These are phyloP conservation scores for Beris morrisii DNA, from an alignment of 2,888 invertebrate genomes.

Conservation along the genomic window DNA sequence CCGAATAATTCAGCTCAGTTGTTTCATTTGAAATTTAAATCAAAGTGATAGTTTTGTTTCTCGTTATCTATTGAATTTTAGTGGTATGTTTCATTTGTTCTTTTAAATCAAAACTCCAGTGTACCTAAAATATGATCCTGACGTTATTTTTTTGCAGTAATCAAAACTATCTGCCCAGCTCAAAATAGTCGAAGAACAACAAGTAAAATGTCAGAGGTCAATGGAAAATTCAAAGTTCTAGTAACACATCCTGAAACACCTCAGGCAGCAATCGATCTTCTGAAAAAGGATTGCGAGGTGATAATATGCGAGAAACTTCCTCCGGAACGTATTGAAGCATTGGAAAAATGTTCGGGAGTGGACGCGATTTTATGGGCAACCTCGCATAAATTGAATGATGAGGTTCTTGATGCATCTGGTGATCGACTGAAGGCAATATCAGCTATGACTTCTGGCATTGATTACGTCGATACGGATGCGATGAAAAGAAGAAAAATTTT, in stretches of 20 bases:
- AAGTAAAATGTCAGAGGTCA: neutral
- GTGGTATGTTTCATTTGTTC: no score
- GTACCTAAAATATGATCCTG: no score
- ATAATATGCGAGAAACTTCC: constrained; percentile 48
- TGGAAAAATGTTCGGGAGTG: constrained; percentile 50
- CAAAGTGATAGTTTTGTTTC: no score
- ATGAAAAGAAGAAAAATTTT: constrained; percentile 70
- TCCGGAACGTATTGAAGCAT: constrained; percentile 47
- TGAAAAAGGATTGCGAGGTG: constrained; percentile 59
- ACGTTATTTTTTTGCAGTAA: no score
- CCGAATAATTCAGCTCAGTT: no score
- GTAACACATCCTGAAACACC: constrained; percentile 73
- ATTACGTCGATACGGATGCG: constrained; percentile 76
- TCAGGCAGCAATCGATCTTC: constrained; percentile 64
- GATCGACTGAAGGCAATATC: constrained; percentile 73
- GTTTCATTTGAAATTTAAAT: no score
- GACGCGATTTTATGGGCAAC: constrained; percentile 52
- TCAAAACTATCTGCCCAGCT: no score
- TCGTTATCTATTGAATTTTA: no score
- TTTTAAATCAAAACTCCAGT: no score
- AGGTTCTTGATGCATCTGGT: constrained; percentile 56
- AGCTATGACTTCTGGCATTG: constrained; percentile 85
- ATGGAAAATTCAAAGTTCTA: constrained; percentile 61
- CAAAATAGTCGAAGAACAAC: no score
- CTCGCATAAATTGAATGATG: constrained; percentile 48